These are phyloP conservation scores for Mastigias papua DNA, from an alignment of 30 jellyfish, hydroid and myxozoan genomes.

Conservation along the genomic window DNA sequence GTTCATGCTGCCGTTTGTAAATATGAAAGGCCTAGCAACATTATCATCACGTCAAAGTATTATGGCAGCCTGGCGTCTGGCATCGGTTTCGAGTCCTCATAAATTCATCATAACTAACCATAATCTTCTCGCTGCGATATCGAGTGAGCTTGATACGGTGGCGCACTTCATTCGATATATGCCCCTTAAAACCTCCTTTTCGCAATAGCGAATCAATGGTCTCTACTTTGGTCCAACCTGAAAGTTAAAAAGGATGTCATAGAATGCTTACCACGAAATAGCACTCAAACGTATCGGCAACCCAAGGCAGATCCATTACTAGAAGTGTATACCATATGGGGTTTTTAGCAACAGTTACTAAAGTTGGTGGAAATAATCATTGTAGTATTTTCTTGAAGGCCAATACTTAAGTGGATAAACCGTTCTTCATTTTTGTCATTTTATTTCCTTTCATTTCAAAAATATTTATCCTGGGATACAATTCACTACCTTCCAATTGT, in stretches of 20 bases:
- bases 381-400: too few species aligned
- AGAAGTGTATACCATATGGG: too few species aligned
- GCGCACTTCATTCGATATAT: conserved; percentile 95
- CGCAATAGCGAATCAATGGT: conserved; percentile 94
- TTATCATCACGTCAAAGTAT: conserved; percentile 43
- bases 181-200: conserved; percentile 97
- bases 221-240: conserved; percentile 95
- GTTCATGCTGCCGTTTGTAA: not conserved
- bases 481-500: too few species aligned
- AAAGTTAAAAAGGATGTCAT: not conserved
- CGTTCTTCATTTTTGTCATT: too few species aligned
- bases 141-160: conserved; percentile 96
- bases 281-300: not conserved
- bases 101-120: conserved; percentile 93
- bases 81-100: conserved; percentile 73
- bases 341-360: too few species aligned
- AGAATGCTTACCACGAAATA: not conserved
- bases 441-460: too few species aligned
- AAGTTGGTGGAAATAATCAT: too few species aligned
- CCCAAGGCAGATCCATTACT: too few species aligned
- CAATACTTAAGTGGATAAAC: too few species aligned
- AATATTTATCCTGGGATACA: too few species aligned
- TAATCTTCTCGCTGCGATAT: conserved; percentile 95
- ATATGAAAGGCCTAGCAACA: conserved; percentile 7
- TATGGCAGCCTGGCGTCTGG: conserved; percentile 58